Base-by-base conservation (phyloP, 2,113 vertebrate species). In the Callionymus lyra region DNA sequence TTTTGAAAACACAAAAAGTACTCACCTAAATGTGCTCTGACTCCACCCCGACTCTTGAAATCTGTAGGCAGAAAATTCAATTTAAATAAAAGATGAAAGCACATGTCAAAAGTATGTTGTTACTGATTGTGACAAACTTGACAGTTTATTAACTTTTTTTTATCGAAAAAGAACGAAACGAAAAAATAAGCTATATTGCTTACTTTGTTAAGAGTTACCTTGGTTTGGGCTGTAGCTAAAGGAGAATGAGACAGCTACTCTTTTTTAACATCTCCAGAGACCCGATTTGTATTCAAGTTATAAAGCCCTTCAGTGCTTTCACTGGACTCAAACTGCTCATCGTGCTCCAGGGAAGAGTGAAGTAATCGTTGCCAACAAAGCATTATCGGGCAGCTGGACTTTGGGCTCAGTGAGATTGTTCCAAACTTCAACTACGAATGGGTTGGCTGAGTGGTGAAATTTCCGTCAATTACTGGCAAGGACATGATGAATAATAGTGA, bases 301-400 rank as follows among this genome's bases (percentile, higher is more conserved):
- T 39, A 16, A 6, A 41, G n/a, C n/a, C n/a, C n/a, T n/a, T n/a
- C n/a, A n/a, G n/a, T n/a, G 43, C 43, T 46, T 50, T 47, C 31
- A 41, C 18, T 38, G 6, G 27, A 27, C 31, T 47, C 39, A 16
- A 57, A 52, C 21, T 13, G 41, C 0, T 6, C 9, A 33, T 13
- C 2, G 13, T 17, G 6, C 58, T 63, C 47, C n/a, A 16, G 42
- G 47, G 47, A 53, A 56, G 35, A 44, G 17, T 46, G 37, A 54
- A 31, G 34, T 37, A 56, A 50, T 37, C 47, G 35, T 52, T 12
- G 37, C 34, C 41, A 18, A 15, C 37, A 12, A 10, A 48, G n/a
- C 48, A 12, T 13, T 44, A 36, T 18, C 18, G n/a, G 18, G 16
- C 4, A 45, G 13, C 11, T 21, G n/a, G 31, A 9, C 39, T 33